phyloP scores from a whole-genome alignment of 1,140 invertebrate genomes.

The Diorhabda carinulata region DNA sequence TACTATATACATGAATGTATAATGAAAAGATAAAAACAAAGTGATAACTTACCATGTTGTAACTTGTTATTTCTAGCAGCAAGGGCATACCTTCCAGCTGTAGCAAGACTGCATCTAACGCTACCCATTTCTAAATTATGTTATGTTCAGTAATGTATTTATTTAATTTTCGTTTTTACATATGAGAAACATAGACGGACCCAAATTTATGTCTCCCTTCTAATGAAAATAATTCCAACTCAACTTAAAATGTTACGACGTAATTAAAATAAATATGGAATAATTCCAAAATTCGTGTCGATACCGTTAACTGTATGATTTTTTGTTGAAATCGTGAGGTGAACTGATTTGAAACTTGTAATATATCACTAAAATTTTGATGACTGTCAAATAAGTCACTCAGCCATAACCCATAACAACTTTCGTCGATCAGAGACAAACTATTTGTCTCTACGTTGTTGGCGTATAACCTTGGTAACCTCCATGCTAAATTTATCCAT shows the following conservation, averaged over 20 bases:
- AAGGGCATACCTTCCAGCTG: slow-evolving; percentile 42
- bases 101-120: slow-evolving; percentile 41
- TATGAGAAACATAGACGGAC: not conserved
- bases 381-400: slow-evolving; percentile 9
- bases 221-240: slow-evolving; percentile 25
- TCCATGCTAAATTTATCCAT: not conserved
- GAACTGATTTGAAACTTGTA: not conserved
- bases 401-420: slow-evolving; percentile 9
- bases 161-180: not conserved
- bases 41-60: slow-evolving; percentile 38
- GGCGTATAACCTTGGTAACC: not conserved
- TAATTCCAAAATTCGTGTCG: not conserved
- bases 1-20: no score
- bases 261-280: slow-evolving; percentile 16
- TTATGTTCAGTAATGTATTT: no score
- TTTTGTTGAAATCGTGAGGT: slow-evolving; percentile 4
- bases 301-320: not conserved
- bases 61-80: slow-evolving; percentile 37
- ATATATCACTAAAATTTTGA: slow-evolving; percentile 19
- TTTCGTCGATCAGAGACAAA: not conserved
- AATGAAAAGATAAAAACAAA: no score
- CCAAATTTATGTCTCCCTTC: not conserved
- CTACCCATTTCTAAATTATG: slow-evolving; percentile 34
- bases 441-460: not conserved
- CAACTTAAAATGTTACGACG: slow-evolving; percentile 28